These are phyloP conservation scores for Endomychus coccineus DNA, from an alignment of 2,888 invertebrate genomes.

Conservation along the genomic window DNA sequence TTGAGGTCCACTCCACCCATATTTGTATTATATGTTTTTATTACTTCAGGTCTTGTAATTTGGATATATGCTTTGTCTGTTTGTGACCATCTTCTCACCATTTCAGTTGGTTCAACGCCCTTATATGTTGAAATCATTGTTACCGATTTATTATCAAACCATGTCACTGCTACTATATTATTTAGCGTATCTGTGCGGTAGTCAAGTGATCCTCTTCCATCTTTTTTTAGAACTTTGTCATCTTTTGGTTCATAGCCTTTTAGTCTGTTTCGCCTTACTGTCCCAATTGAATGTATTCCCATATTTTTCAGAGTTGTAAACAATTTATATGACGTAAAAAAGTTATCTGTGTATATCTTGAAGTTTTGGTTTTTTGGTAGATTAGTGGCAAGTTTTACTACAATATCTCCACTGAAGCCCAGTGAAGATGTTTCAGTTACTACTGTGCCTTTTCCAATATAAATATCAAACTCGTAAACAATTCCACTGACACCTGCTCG, in stretches of 20 bases:
- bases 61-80: slow-evolving; percentile 16
- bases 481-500: slow-evolving; percentile 25
- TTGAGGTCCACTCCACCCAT: slow-evolving; percentile 19
- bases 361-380: slow-evolving; percentile 21
- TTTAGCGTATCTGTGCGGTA: slow-evolving; percentile 9
- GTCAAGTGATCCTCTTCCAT: slow-evolving; percentile 16
- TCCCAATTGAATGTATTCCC: slow-evolving; percentile 8
- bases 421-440: slow-evolving; percentile 12
- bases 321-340: slow-evolving; percentile 9
- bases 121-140: slow-evolving; percentile 17
- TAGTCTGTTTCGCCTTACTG: slow-evolving; percentile 11
- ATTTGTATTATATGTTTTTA: slow-evolving; percentile 14
- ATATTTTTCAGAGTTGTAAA: slow-evolving; percentile 7
- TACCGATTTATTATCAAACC: slow-evolving; percentile 18
- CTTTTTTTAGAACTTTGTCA: slow-evolving; percentile 16
- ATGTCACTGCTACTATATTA: slow-evolving; percentile 19
- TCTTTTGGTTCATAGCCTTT: slow-evolving; percentile 6
- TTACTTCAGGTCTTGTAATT: slow-evolving; percentile 13
- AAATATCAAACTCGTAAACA: slow-evolving; percentile 28
- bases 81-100: slow-evolving; percentile 15
- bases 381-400: slow-evolving; percentile 15
- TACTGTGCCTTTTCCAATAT: slow-evolving; percentile 25
- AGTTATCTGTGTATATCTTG: slow-evolving; percentile 12
- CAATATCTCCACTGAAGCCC: slow-evolving; percentile 22
- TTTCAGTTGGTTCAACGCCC: slow-evolving; percentile 16